phyloP scores from a whole-genome alignment of 2,888 invertebrate species.

The Trichacis sp. region DNA sequence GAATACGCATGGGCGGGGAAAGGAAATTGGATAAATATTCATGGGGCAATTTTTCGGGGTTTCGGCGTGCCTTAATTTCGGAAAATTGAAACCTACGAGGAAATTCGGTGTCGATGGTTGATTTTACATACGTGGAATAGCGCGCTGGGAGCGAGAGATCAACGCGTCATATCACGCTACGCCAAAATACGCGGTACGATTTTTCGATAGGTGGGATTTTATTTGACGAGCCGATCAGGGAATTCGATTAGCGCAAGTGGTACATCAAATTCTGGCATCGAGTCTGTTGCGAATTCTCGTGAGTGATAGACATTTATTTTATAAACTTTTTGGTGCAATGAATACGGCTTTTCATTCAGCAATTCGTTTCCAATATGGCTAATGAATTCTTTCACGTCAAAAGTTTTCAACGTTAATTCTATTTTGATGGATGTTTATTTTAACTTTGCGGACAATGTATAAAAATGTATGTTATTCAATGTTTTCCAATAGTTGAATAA shows the following conservation, averaged over 20 bases:
- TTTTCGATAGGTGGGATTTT: not conserved
- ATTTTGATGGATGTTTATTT: too few species aligned
- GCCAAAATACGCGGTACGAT: not conserved
- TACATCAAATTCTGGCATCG: not conserved
- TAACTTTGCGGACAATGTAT: too few species aligned
- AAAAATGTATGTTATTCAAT: too few species aligned
- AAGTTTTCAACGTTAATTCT: too few species aligned
- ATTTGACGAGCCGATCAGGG: not conserved
- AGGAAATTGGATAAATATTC: slow-evolving; percentile 1
- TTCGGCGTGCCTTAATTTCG: not conserved
- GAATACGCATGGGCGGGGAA: not conserved
- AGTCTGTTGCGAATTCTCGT: not conserved
- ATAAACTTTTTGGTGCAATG: not conserved
- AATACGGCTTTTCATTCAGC: not conserved
- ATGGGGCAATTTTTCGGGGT: slow-evolving; percentile 1
- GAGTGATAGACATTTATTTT: not conserved
- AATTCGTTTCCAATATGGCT: not conserved
- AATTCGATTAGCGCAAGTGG: not conserved
- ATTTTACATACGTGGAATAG: slow-evolving; percentile 3
- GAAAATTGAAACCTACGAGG: slow-evolving; percentile 7
- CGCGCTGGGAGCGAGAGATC: not conserved
- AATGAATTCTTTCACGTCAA: too few species aligned
- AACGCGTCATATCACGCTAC: not conserved
- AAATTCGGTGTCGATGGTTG: not conserved
- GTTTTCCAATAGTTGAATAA: too few species aligned